Evolutionary conservation across 2,888 invertebrate genomes (phyloP).

Genomic region (Notodonta ziczac): DNA sequence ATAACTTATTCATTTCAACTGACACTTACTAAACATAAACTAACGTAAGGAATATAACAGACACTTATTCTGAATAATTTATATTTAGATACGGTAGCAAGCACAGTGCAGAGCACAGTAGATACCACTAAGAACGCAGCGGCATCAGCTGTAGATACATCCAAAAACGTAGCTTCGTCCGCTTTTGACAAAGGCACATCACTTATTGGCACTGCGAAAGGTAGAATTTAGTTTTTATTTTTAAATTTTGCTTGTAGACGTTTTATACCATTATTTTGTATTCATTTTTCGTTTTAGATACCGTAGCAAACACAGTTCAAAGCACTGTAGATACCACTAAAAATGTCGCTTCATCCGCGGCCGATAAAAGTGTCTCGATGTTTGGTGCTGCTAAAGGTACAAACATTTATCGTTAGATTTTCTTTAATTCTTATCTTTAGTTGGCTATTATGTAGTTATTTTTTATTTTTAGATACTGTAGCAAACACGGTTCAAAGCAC

Average conservation of each 20-base stretch:
- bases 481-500: conserved; percentile 28
- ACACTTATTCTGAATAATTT: neutral
- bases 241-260: neutral
- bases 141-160: conserved; percentile 51
- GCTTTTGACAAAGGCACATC: conserved; percentile 57
- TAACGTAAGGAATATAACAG: neutral
- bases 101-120: conserved; percentile 40
- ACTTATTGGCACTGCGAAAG: conserved; percentile 56
- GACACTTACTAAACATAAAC: no score
- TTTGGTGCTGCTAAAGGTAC: conserved; percentile 34
- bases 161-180: conserved; percentile 55
- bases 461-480: conserved; percentile 27
- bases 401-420: neutral
- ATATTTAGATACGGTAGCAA: conserved; percentile 28
- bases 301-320: conserved; percentile 28
- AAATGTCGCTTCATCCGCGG: conserved; percentile 40
- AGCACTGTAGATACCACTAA: conserved; percentile 41
- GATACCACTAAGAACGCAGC: conserved; percentile 57
- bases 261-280: neutral
- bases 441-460: neutral
- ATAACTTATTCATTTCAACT: no score
- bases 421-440: neutral
- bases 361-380: conserved; percentile 37
- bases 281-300: conserved; percentile 23
- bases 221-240: conserved; percentile 27